Evolutionary conservation across 2,797 vertebrate genomes (phyloP), one percentile per base, ranked within the genome.

Genomic region (Gymnoscopelus braueri): DNA sequence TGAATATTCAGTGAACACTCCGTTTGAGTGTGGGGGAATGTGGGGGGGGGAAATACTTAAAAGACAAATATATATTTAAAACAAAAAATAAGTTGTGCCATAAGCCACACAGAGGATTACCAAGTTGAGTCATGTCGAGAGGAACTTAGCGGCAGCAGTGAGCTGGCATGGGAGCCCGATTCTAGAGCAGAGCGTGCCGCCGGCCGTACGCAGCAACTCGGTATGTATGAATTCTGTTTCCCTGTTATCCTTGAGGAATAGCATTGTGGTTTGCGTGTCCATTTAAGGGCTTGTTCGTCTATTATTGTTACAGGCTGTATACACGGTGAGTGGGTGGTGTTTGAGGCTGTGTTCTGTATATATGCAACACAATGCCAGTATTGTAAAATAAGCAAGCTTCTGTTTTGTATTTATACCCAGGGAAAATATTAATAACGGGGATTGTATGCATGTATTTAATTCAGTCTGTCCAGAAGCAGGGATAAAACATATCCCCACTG

Each of bases 1-100:
- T 87, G 68, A 80, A 69, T 86, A 81, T 81, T 85, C 76, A 81
- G 69, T n/a, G 23, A 71, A 78, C 70, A 32, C 62, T 67, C 70
- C 39, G 49, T 80, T 80, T 80, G 59, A 69, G 70, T 54, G 32
- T 0, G 0, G 57, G 35, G 59, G 35, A 3, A 60, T 19, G 54
- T 8, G 15, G 23, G 55, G 0, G 35, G 29, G 62, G 75, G 65
- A 49, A 72, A 71, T 63, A 32, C 59, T 68, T 66, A 67, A 56
- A 56, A 74, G 70, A 65, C 35, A 29, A 57, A 29, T 32, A 57
- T 3, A 57, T 57, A 32, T 14, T 10, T 10, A 44, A 44, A 8
- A 39, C 5, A 29, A 26, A 56, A 55, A 26, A 56, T 26, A 5
- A 24, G 53, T 26, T 11, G 53, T 11, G 15, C 53, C 19, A 29